Evolutionary conservation across 2,797 vertebrate species (phyloP).

Genomic region (Limosa lapponica): DNA sequence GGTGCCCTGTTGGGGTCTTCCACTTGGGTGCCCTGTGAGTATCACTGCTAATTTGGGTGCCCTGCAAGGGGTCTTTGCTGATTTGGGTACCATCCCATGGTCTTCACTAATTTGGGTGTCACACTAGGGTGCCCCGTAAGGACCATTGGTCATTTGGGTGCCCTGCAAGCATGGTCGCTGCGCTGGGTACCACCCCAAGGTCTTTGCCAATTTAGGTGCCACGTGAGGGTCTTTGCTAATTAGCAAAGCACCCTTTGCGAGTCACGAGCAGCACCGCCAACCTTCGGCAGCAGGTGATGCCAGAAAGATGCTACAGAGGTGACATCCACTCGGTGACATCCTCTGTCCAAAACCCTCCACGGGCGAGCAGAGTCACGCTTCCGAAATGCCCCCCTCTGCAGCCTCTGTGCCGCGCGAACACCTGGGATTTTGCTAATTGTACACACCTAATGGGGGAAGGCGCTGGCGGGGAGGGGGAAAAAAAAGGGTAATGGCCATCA

Average conservation of each 20-base stretch:
- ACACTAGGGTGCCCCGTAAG: background rate
- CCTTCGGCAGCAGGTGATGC: background rate
- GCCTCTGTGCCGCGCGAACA: rapidly evolving
- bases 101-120: background rate
- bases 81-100: no score
- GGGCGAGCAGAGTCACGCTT: background rate
- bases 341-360: rapidly evolving
- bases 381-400: background rate
- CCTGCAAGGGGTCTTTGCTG: no score
- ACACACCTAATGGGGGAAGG: constrained; percentile 75
- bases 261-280: rapidly evolving
- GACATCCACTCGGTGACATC: background rate
- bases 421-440: constrained; percentile 78
- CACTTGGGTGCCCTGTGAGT: background rate
- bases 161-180: no score
- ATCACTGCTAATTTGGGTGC: background rate
- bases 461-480: constrained; percentile 26
- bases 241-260: background rate
- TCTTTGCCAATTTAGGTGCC: background rate
- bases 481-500: constrained; percentile 81
- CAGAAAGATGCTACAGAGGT: background rate
- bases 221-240: background rate
- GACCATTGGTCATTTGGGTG: no score
- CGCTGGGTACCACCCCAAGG: no score
- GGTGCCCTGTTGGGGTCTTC: background rate